A percentile compares a stretch with the other conserved stretches of the same genome.
Conservation (phyloP, 1,140 invertebrate genomes). For the Helicoverpa zea region DNA sequence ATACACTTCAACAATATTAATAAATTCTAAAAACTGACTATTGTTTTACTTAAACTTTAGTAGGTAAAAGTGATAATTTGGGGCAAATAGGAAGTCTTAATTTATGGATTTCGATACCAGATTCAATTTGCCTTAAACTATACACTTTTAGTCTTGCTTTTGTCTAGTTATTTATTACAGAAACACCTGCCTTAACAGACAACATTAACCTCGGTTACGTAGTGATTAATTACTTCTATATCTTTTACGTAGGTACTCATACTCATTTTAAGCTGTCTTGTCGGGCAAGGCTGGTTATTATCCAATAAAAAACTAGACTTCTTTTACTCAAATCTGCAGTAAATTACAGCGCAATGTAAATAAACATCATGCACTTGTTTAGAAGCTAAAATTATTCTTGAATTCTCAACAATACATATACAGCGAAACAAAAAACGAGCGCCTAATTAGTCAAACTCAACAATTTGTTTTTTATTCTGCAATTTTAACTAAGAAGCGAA, state of each 20-base stretch:
- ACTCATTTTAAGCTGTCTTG: too few relatives aligned
- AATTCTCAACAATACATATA: neutral
- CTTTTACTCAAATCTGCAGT: neutral
- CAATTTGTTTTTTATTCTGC: constrained; percentile 6
- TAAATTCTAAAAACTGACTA: too few relatives aligned
- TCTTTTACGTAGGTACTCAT: too few relatives aligned
- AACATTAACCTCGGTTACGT: neutral
- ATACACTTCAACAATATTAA: too few relatives aligned
- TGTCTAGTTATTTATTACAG: neutral
- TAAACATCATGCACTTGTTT: constrained; percentile 5
- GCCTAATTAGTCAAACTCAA: constrained; percentile 21
- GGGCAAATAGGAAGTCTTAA: too few relatives aligned
- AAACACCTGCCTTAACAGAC: constrained; percentile 4
- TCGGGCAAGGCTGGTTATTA: neutral
- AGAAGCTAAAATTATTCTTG: neutral
- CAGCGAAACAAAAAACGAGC: constrained; percentile 26
- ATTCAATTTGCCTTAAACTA: too few relatives aligned
- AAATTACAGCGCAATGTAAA: neutral
- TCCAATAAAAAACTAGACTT: neutral
- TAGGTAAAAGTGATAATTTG: too few relatives aligned
- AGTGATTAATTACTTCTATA: too few relatives aligned
- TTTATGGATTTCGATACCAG: too few relatives aligned
- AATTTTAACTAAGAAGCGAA: constrained; percentile 37
- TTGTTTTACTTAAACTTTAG: too few relatives aligned
- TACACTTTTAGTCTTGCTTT: too few relatives aligned